Evolutionary conservation across 2,797 vertebrate species (phyloP), one percentile per base, ranked within the genome.

Genomic region (Danio aesculapii): DNA sequence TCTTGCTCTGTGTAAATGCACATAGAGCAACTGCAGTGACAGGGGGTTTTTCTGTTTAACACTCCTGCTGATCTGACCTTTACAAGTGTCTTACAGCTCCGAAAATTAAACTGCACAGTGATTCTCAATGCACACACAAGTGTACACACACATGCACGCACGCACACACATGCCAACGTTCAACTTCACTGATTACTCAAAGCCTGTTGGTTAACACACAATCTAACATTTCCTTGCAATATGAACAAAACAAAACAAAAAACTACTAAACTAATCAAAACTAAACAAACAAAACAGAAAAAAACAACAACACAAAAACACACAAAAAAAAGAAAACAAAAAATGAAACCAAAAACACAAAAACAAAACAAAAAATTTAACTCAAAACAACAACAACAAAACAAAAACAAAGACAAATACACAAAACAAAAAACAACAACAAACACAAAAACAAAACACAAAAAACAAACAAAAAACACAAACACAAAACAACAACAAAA

Each of bases 51-150:
- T 58, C 58, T 63, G 41, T 72, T 75, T 59, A 83, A 66, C 39
- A 75, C 77, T 81, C 81, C 58, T 66, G 72, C 79, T 85, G 81
- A 30, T 64, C 61, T 81, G 83, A 83, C 85, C 85, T 83, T 83
- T 85, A 62, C 78, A 41, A 79, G 53, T 75, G 59, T 76, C 58
- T 75, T 43, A 62, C 16, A 9, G 43, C 82, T 67, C 49, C 11
- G 14, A 73, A 74, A 80, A 79, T 44, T 21, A 19, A 79, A 67
- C 63, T 49, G 44, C 74, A 62, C 66, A 57, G 7, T 41, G 41
- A 62, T 62, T 76, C 71, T 79, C 62, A 70, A 72, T 63, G 80
- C 47, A 80, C 62, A 57, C 47, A 68, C 57, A 46, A 49, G 47
- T 2, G 12, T 8, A 49, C 8, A 12, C 8, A 12, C 12, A 30